These are phyloP conservation scores for Meda fulgida DNA, from an alignment of 2,797 vertebrate species.

Conservation along the genomic window DNA sequence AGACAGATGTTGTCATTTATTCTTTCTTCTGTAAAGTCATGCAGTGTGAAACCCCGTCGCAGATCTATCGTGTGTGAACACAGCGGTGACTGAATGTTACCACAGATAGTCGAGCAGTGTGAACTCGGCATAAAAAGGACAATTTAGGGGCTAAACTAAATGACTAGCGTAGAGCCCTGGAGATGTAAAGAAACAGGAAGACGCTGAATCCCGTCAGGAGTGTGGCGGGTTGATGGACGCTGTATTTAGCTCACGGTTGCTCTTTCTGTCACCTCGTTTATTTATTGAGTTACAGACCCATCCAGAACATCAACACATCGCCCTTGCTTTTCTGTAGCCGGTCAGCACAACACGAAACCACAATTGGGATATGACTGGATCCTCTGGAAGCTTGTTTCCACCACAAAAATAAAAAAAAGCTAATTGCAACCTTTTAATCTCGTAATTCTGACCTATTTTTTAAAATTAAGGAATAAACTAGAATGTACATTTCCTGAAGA, in stretches of 20 bases:
- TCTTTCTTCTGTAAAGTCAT: too few species aligned
- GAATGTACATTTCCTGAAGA: too few species aligned
- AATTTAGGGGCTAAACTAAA: neutral
- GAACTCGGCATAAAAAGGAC: too few species aligned
- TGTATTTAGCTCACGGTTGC: constrained; percentile 12
- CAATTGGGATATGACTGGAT: neutral
- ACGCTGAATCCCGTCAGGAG: neutral
- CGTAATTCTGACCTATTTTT: neutral
- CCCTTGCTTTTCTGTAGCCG: too few species aligned
- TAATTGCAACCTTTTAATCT: neutral
- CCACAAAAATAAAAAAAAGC: neutral
- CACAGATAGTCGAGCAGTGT: too few species aligned
- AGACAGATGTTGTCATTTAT: too few species aligned
- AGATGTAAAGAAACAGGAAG: neutral
- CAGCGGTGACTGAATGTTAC: too few species aligned
- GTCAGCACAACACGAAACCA: neutral
- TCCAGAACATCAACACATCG: constrained; percentile 7
- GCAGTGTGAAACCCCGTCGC: too few species aligned
- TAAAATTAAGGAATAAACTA: too few species aligned
- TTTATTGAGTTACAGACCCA: neutral
- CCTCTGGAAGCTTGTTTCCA: neutral
- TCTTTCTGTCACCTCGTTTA: constrained; percentile 17
- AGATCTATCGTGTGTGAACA: too few species aligned
- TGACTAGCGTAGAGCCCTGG: neutral
- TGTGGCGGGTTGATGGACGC: neutral